Conservation (phyloP, 2,797 vertebrate genomes). For the Neosilurus hyrtlii region DNA sequence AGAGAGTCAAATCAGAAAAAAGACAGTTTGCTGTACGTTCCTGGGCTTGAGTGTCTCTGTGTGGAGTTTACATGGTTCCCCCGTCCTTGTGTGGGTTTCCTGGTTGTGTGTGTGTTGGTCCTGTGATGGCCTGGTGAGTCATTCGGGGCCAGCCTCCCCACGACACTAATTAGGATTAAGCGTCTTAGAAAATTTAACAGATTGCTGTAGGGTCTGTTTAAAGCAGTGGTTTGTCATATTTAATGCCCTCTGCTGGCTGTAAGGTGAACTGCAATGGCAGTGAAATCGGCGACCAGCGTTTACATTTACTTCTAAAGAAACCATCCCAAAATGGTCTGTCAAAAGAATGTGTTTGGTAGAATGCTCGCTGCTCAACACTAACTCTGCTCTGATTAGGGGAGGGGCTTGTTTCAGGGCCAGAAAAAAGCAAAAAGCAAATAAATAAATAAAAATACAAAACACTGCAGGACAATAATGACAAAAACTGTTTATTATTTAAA, state of each 20-base stretch:
- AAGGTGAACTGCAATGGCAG: not conserved
- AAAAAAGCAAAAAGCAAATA: not conserved
- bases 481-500: not conserved
- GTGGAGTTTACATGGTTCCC: too few relatives aligned
- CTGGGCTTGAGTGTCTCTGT: too few relatives aligned
- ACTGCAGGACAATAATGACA: not conserved
- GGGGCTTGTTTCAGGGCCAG: constrained; percentile 4
- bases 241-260: not conserved
- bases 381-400: not conserved
- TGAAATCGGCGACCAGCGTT: not conserved
- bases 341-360: not conserved
- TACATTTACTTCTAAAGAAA: not conserved
- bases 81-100: too few relatives aligned
- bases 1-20: not conserved
- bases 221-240: not conserved
- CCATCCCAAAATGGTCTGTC: not conserved
- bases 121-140: too few relatives aligned
- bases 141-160: too few relatives aligned
- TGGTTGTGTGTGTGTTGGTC: too few relatives aligned
- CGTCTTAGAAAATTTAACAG: not conserved
- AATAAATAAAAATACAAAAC: not conserved
- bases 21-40: too few relatives aligned
- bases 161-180: too few relatives aligned
- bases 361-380: not conserved
- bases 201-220: not conserved